Base-by-base conservation (phyloP, 2,888 invertebrate genomes). In the Eristalinus aeneus region DNA sequence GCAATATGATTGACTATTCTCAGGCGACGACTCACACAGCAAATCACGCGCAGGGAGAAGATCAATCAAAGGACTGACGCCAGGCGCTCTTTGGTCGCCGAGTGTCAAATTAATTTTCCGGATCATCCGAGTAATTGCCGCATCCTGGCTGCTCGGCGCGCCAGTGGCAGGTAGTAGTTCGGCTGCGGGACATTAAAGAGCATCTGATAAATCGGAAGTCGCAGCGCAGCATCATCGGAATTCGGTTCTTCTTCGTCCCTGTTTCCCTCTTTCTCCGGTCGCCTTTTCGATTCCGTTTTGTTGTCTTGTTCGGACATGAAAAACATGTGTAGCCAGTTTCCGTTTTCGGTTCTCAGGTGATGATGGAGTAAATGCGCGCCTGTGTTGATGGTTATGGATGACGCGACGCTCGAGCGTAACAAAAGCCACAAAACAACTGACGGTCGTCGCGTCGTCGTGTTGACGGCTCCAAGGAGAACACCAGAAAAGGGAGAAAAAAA, bases 131-230 rank as follows among this genome's bases (percentile, higher is more conserved):
- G 74, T 83, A 83, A 78, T 67, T 68, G 64, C 73, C 68, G 68
- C 34, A 16, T 22, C n/a, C 56, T 56, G 56, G 23, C 56, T 23
- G 27, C 27, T 5, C 27, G 27, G 27, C 27, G 27, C 27, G 27
- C 5, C 27, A 27, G n/a, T 65, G 56, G 32, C 76, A 64, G 77
- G 68, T 74, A 83, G 67, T 65, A 39, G 72, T 34, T 23, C 63
- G 53, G 54, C 64, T 58, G 60, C 69, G 27, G 53, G 73, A 74
- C 83, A 69, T 72, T 74, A 84, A 80, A 76, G 71, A 69, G 65
- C 74, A 84, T 75, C 75, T 67, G 80, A 80, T 72, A 79, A 79
- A 74, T 85, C 80, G 78, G 80, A 80, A 85, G 84, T 79, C 72
- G 67, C 60, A 67, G 39, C 32, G 74, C 65, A 53, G 71, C 75